Percentiles rank a stretch among this genome's conserved stretches.
phyloP scores from a whole-genome alignment of 2,888 invertebrate species.

The Ornithoptera alexandrae region DNA sequence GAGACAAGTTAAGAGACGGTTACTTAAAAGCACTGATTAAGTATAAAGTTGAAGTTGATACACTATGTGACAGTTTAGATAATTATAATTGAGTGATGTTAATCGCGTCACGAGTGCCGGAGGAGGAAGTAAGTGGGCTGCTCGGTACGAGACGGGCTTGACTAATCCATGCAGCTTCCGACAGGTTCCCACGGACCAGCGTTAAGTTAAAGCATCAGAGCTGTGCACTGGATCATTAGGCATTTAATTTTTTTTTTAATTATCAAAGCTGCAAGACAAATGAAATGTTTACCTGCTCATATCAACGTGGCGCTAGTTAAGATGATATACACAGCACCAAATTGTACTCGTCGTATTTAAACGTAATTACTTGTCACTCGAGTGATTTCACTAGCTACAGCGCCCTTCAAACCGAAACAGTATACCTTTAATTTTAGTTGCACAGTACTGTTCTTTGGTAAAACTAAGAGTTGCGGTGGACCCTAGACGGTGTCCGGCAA shows the following conservation, averaged over 20 bases:
- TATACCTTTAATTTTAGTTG: too few relatives aligned
- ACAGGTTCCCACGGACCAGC: conserved; percentile 20
- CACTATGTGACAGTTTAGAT: conserved; percentile 18
- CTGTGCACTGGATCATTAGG: neutral
- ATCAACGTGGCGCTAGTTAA: too few relatives aligned
- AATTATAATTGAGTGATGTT: conserved; percentile 15
- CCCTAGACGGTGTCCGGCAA: too few relatives aligned
- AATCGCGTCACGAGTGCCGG: conserved; percentile 9
- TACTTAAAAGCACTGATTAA: neutral
- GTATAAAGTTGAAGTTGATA: conserved; percentile 6
- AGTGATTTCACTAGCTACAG: too few relatives aligned
- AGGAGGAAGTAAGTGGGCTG: conserved; percentile 4
- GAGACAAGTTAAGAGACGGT: conserved; percentile 2
- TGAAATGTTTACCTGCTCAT: too few relatives aligned
- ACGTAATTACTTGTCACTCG: too few relatives aligned
- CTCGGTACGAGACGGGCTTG: conserved; percentile 2
- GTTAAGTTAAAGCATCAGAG: neutral
- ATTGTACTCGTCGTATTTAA: too few relatives aligned
- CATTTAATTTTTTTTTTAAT: neutral
- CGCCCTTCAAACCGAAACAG: too few relatives aligned
- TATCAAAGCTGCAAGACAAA: too few relatives aligned
- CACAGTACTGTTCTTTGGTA: too few relatives aligned
- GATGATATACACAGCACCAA: too few relatives aligned
- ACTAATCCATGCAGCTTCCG: conserved; percentile 11
- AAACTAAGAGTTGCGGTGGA: too few relatives aligned